Conservation (phyloP, 2,888 invertebrate genomes). For the Tetropium fuscum region DNA sequence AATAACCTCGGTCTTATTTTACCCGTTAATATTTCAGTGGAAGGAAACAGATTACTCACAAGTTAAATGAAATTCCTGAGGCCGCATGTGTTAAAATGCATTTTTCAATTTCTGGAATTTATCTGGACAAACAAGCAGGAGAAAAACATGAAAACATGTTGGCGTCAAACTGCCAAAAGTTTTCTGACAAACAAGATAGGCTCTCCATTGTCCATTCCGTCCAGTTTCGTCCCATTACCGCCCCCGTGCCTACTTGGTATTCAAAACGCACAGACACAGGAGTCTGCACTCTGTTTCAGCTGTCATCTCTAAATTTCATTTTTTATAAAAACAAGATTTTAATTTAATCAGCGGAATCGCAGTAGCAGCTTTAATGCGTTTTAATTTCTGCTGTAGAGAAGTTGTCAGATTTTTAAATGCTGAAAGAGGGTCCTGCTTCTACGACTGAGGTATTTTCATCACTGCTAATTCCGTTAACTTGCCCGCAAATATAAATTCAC, state of each 20-base stretch:
- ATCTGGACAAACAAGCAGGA: slow-evolving; percentile 36
- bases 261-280: slow-evolving; percentile 26
- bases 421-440: too few species aligned
- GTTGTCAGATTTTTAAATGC: too few species aligned
- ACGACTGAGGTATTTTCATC: too few species aligned
- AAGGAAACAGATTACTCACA: slow-evolving; percentile 43
- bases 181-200: slow-evolving; percentile 57
- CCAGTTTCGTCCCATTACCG: slow-evolving; percentile 45
- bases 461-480: too few species aligned
- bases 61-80: slow-evolving; percentile 50
- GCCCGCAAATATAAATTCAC: too few species aligned
- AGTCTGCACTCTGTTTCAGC: slow-evolving; percentile 50
- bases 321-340: slow-evolving; percentile 36
- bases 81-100: slow-evolving; percentile 55
- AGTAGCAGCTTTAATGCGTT: background rate
- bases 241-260: slow-evolving; percentile 26
- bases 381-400: background rate
- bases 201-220: slow-evolving; percentile 47
- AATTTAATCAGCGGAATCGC: slow-evolving; percentile 15
- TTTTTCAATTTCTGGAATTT: slow-evolving; percentile 52
- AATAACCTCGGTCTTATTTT: slow-evolving; percentile 21
- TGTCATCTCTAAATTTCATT: slow-evolving; percentile 57
- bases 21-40: slow-evolving; percentile 21
- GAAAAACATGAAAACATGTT: slow-evolving; percentile 53
- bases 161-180: slow-evolving; percentile 64